Evolutionary conservation across 2,888 invertebrate genomes (phyloP), one percentile per base, ranked within the genome.

Genomic region (Calameuta idolon): DNA sequence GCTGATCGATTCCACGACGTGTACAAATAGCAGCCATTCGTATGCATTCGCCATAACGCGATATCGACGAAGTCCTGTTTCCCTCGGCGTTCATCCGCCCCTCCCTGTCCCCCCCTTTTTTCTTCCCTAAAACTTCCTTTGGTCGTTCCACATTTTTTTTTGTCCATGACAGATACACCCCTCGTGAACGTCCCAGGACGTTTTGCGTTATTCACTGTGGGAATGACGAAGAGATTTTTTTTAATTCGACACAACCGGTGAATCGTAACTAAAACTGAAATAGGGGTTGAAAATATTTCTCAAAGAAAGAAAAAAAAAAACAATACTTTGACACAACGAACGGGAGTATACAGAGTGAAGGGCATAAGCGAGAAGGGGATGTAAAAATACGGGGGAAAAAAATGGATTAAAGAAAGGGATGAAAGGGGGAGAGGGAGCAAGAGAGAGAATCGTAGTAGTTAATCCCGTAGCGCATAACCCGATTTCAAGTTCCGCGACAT

Each of bases 391-490:
- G 35, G 31, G 31, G 73, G 12, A 37, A 69, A 71, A 76, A 69
- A 74, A 75, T 35, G 37, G 74, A 71, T 40, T 74, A 33, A 74
- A 34, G 55, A 75, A 79, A 80, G 30, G 77, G 76, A 75, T 34
- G 69, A 23, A 23, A 40, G 23, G 40, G 23, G 40, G 12, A 40
- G 40, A 1, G 15, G 15, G 12, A 12, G 40, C 1, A 2, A 23
- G 9, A 9, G 40, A 55, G 23, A 23, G 55, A 55, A 55, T 55
- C 55, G 23, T 55, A 55, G 23, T 55, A 74, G 73, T 37, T 75
- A 79, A 76, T 75, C 75, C 76, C 76, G 74, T 37, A 73, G 76
- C 76, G 69, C 71, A 69, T 79, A 79, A 79, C 79, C 77, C 77
- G 78, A 79, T 79, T 79, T 69, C 75, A 69, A 77, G 71, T 73